Base-by-base conservation (phyloP, 2,113 vertebrate species). In the Elachura formosa region DNA sequence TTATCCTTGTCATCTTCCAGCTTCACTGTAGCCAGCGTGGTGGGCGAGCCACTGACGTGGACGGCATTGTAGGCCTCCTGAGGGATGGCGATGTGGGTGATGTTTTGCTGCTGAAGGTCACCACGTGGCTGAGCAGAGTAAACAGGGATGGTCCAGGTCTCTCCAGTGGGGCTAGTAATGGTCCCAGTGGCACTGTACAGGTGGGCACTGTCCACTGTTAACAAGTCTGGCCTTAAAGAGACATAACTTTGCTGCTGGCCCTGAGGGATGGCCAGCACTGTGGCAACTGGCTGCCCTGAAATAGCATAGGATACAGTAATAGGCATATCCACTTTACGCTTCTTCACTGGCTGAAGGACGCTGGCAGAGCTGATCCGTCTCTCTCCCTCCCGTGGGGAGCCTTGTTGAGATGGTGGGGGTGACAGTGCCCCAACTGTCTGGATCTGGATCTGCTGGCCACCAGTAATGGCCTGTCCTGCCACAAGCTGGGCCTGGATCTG, bases 101-200 rank as follows among this genome's bases (percentile, higher is more conserved):
- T 99, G 86, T 99, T 99, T 93, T 99, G 99, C 97, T 99, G 99
- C 95, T 99, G 99, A 86, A 99, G 98, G 92, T 98, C 98, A 87
- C 98, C 98, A 84, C 98, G 98, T 31, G 98, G 97, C 3, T 98
- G 98, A 83, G 99, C 98, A 9, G 99, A 99, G 96, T 99, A 99
- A 96, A 99, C 99, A 10, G 99, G 99, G 97, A 99, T 99, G 98
- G 99, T 99, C 99, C 99, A 99, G 40, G 99, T 99, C 97, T 99
- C 99, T 89, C 99, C 99, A 45, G 99, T 98, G 89, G 99, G 99
- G 97, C 99, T 99, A 72, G 99, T 99, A 97, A 99, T 99, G 94
- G 99, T 99, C 97, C 99, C 99, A 62, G 99, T 99, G 84, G 99
- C 98, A 96, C 99, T 99, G 97, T 99, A 99, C 92, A 99, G 97